Conservation (phyloP, 2,888 invertebrate species). For the Cryptus viduatorius region DNA sequence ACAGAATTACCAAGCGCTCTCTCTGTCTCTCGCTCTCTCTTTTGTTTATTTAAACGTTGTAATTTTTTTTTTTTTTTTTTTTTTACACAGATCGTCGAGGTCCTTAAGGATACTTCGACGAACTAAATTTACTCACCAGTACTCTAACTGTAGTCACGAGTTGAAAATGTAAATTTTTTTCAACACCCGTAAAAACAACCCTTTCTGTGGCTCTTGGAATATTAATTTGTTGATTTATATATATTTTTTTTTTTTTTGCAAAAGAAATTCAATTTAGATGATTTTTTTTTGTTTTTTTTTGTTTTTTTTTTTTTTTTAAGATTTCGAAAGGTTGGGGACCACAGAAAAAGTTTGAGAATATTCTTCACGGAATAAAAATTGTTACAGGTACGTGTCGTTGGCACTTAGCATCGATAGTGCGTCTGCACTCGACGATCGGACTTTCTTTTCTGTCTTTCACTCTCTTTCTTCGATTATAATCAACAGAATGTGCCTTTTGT, state of each 20-base stretch:
- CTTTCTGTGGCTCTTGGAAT: conserved; percentile 32
- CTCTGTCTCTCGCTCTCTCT: conserved; percentile 52
- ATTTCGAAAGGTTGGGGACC: background rate
- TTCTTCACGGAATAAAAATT: conserved; percentile 33
- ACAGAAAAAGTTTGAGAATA: conserved; percentile 42
- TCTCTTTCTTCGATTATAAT: conserved; percentile 50
- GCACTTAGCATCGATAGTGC: conserved; percentile 58
- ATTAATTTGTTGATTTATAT: conserved; percentile 13
- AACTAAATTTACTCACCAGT: conserved; percentile 70
- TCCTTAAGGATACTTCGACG: conserved; percentile 47
- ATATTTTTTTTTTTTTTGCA: background rate
- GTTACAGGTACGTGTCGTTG: conserved; percentile 23
- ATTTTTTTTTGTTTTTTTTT: conserved; percentile 4
- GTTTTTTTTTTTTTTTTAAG: background rate
- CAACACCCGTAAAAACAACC: conserved; percentile 46
- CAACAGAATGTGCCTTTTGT: conserved; percentile 15
- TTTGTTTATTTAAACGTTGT: conserved; percentile 35
- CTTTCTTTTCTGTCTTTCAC: conserved; percentile 60
- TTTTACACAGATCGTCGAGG: conserved; percentile 45
- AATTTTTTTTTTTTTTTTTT: conserved; percentile 18
- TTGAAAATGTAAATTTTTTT: conserved; percentile 84
- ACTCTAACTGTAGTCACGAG: conserved; percentile 84
- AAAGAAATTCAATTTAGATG: background rate
- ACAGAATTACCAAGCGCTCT: conserved; percentile 65
- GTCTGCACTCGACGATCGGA: conserved; percentile 65